Evolutionary conservation across 2,888 invertebrate genomes (phyloP).

Genomic region (Drosophila borealis): DNA sequence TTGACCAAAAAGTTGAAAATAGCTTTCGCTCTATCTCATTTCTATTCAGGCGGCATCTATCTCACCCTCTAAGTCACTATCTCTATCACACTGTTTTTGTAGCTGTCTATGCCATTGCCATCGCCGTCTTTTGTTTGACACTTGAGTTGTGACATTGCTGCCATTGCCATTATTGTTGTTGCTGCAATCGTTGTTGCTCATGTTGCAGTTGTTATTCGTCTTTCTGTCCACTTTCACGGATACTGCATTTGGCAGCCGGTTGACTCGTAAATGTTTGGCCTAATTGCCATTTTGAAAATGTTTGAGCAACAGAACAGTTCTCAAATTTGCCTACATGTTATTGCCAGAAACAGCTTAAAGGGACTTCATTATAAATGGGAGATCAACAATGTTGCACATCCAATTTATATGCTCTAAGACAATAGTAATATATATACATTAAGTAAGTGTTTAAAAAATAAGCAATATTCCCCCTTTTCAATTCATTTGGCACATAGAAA

Average conservation of each 20-base stretch:
- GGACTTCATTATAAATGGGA: background rate
- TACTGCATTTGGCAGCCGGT: conserved; percentile 57
- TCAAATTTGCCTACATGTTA: background rate
- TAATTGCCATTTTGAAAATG: conserved; percentile 57
- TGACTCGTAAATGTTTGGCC: conserved; percentile 51
- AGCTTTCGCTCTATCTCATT: background rate
- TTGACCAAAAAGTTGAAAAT: background rate
- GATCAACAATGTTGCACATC: conserved; percentile 2
- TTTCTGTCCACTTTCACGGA: conserved; percentile 50
- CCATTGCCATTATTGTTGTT: conserved; percentile 55
- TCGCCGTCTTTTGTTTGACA: conserved; percentile 68
- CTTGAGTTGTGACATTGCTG: conserved; percentile 70
- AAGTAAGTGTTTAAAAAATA: background rate
- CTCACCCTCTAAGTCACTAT: background rate
- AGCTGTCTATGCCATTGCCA: conserved; percentile 52
- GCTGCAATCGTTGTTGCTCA: conserved; percentile 25
- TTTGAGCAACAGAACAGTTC: conserved; percentile 18
- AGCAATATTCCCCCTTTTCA: background rate
- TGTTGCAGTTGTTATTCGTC: conserved; percentile 23
- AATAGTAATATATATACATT: no score
- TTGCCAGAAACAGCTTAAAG: background rate
- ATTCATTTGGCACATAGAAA: background rate
- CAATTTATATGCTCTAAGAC: background rate
- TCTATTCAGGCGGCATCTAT: background rate
- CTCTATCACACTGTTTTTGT: conserved; percentile 22